These are phyloP conservation scores for Cydia splendana DNA, from an alignment of 1,140 invertebrate genomes.

Conservation along the genomic window DNA sequence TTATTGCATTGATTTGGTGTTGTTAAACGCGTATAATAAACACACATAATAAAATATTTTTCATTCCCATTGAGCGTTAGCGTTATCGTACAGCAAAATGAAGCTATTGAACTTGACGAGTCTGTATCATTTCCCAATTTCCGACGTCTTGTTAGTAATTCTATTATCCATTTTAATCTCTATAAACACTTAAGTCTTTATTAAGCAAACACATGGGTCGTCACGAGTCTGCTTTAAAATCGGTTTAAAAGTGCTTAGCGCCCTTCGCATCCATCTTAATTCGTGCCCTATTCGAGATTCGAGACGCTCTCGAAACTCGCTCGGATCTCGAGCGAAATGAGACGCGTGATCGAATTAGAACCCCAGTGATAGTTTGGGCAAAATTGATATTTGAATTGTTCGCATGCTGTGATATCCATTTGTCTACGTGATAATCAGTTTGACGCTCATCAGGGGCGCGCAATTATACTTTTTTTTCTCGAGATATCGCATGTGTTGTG, in stretches of 20 bases:
- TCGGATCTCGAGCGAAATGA: conserved; percentile 57
- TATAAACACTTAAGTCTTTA: conserved; percentile 21
- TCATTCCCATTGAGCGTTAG: too few relatives aligned
- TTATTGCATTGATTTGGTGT: too few relatives aligned
- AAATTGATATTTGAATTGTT: conserved; percentile 46
- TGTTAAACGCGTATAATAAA: too few relatives aligned
- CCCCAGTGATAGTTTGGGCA: conserved; percentile 54
- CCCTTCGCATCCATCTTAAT: conserved; percentile 61
- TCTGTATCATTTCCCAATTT: neutral
- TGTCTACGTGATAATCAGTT: conserved; percentile 17
- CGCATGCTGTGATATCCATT: neutral
- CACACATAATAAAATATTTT: too few relatives aligned
- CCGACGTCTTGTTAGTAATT: conserved; percentile 7
- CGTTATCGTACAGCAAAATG: neutral
- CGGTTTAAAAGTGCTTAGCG: conserved; percentile 23
- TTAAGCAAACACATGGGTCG: conserved; percentile 10
- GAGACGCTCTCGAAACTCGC: conserved; percentile 46
- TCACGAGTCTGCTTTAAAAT: conserved; percentile 13
- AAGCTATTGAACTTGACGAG: neutral
- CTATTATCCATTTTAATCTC: conserved; percentile 14
- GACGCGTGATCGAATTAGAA: conserved; percentile 65
- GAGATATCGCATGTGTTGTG: too few relatives aligned
- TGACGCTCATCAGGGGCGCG: neutral
- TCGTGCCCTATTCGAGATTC: conserved; percentile 56
- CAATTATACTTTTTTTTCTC: neutral